A percentile compares a stretch with the other conserved stretches of the same genome.
phyloP scores from a whole-genome alignment of 2,888 invertebrate genomes.

The Ophion obscuratus region DNA sequence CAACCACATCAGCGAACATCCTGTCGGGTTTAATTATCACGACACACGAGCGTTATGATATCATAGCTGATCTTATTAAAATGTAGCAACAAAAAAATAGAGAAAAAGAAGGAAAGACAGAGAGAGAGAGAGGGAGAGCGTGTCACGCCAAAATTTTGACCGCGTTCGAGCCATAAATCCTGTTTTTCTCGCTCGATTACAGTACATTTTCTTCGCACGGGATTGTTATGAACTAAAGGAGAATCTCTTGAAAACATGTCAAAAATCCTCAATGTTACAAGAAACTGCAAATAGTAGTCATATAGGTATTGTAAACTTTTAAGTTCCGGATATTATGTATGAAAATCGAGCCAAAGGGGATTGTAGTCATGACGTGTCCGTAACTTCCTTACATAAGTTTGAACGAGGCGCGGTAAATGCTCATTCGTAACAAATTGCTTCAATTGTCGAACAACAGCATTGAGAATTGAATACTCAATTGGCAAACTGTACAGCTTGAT shows the following conservation, averaged over 20 bases:
- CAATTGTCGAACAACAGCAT: conserved; percentile 42
- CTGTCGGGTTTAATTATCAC: too few species aligned
- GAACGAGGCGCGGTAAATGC: conserved; percentile 56
- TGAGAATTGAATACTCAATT: conserved; percentile 47
- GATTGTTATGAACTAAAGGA: not conserved
- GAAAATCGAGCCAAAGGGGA: conserved; percentile 44
- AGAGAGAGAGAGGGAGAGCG: too few species aligned
- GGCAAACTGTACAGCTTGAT: conserved; percentile 16
- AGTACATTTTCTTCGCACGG: too few species aligned
- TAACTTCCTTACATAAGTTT: conserved; percentile 33
- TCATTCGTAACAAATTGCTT: conserved; percentile 42
- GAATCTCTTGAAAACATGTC: not conserved
- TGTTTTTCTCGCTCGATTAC: too few species aligned
- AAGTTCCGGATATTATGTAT: conserved; percentile 65
- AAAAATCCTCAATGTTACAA: not conserved
- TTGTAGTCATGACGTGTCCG: conserved; percentile 56
- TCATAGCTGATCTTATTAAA: too few species aligned
- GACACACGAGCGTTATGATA: too few species aligned
- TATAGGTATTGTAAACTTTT: not conserved
- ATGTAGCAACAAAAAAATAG: too few species aligned
- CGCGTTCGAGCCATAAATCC: too few species aligned
- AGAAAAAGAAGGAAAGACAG: too few species aligned
- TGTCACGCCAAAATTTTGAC: too few species aligned
- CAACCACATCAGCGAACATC: too few species aligned
- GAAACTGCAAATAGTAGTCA: not conserved